Conservation (phyloP, 1,140 invertebrate genomes). For the Drosophila hydei region DNA sequence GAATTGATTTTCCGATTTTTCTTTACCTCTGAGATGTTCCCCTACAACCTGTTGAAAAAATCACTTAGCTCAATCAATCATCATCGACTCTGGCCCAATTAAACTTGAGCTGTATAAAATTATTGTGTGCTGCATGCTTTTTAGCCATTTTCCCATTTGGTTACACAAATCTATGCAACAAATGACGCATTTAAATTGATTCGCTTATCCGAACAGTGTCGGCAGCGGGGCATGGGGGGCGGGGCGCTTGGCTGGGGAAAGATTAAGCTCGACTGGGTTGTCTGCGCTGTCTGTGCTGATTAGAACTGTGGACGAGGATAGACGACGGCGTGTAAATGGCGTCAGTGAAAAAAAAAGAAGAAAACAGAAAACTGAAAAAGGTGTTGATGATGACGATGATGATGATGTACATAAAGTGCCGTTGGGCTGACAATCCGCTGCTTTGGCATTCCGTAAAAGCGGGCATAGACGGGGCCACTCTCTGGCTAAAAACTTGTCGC, state of each 20-base stretch:
- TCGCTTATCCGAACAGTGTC: slow-evolving; percentile 50
- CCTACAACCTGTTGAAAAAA: not conserved
- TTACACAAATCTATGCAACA: slow-evolving; percentile 66
- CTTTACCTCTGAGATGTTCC: too few relatives aligned
- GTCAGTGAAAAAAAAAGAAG: slow-evolving; percentile 67
- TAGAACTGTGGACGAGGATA: slow-evolving; percentile 79
- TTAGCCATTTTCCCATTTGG: slow-evolving; percentile 27
- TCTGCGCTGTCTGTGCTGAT: slow-evolving; percentile 70
- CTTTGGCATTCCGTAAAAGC: slow-evolving; percentile 32
- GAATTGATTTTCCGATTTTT: not conserved
- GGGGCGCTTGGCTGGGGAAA: slow-evolving; percentile 1
- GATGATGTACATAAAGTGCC: slow-evolving; percentile 79
- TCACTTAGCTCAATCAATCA: not conserved
- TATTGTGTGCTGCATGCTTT: slow-evolving; percentile 18
- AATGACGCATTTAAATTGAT: slow-evolving; percentile 79
- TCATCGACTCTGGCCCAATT: not conserved
- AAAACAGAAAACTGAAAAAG: slow-evolving; percentile 37
- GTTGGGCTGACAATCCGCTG: slow-evolving; percentile 60
- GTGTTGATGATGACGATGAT: slow-evolving; percentile 73
- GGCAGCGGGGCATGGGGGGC: not conserved
- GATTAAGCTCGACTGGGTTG: not conserved
- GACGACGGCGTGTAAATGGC: slow-evolving; percentile 80
- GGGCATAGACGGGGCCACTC: slow-evolving; percentile 4
- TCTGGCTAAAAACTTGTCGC: slow-evolving; percentile 80
- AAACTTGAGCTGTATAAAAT: slow-evolving; percentile 25